phyloP scores from a whole-genome alignment of 2,888 invertebrate species.

The Luffia ferchaultella region DNA sequence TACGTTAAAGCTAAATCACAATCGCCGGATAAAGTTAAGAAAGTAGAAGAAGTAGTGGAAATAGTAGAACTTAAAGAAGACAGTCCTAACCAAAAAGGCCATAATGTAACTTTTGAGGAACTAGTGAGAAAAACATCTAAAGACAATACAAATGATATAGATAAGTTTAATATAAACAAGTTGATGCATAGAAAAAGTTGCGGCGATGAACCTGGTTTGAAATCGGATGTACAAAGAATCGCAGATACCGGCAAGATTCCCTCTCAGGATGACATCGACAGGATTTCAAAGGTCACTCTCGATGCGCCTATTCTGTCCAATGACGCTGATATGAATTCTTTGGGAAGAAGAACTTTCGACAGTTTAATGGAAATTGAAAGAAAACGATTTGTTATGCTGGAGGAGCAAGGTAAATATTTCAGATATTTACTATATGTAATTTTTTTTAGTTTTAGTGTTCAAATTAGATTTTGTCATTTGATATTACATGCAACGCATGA shows the following conservation, averaged over 20 bases:
- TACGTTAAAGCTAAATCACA: conserved; percentile 49
- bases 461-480: background rate
- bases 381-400: conserved; percentile 84
- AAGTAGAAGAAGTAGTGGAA: conserved; percentile 26
- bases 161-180: conserved; percentile 2
- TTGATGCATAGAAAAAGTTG: conserved; percentile 49
- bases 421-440: background rate
- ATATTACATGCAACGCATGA: background rate
- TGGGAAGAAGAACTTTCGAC: conserved; percentile 82
- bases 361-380: conserved; percentile 91
- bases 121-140: conserved; percentile 10
- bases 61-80: conserved; percentile 13
- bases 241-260: conserved; percentile 62
- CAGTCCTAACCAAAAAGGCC: conserved; percentile 16
- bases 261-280: conserved; percentile 86
- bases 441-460: background rate
- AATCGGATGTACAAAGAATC: conserved; percentile 37
- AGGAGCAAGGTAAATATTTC: conserved; percentile 79
- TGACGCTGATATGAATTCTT: conserved; percentile 70
- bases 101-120: conserved; percentile 20
- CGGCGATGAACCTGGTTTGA: conserved; percentile 48
- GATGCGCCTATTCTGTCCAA: conserved; percentile 80
- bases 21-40: conserved; percentile 41
- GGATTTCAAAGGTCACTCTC: conserved; percentile 88
- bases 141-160: background rate